Base-by-base conservation (phyloP, 2,797 vertebrate genomes). In the Rhinella marina region DNA sequence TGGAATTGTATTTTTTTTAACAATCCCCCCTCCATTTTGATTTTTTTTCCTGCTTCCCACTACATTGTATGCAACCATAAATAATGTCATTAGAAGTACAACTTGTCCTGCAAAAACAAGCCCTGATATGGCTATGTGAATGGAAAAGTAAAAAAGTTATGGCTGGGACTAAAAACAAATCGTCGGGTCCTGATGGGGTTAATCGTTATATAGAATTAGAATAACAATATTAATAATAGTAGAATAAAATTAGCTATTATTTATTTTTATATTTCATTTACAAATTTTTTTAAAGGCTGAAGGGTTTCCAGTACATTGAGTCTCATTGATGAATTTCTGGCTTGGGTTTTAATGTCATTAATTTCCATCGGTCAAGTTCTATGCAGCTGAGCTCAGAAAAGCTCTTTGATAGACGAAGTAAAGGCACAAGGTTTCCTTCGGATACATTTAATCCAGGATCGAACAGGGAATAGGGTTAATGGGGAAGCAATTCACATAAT, bases 401-500 rank as follows among this genome's bases (percentile, higher is more conserved):
- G 12, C 23, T 50, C 23, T 54, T 52, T 54, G n/a, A 77, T 77
- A 77, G 50, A 41, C 3, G 17, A 25, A 77, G 23, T 80, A 52
- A 1, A 82, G n/a, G 41, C 62, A 82, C 41, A 48, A 82, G 25
- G 70, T 83, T 70, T 68, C 64, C 41, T 83, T 68, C 54, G 70
- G 81, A 83, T 70, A 83, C 81, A 83, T 61, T 80, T 80, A 57
- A 84, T 57, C 50, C 66, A 57, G 16, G 62, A 68, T 82, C 62
- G 70, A 66, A 77, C 57, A 25, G 83, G 78, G 54, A 87, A 75
- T 21, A 66, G 66, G 86, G 86, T 82, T 82, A 87, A 82, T 61
- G 57, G 86, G 29, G 62, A 87, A 75, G 25, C 81, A 54, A 72
- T 87, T 87, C 81, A 50, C 86, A 61, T 87, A 87, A 87, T 87